Evolutionary conservation across 2,797 vertebrate species (phyloP), one percentile per base, ranked within the genome.

Genomic region (Lepidocolaptes lacrymiger): DNA sequence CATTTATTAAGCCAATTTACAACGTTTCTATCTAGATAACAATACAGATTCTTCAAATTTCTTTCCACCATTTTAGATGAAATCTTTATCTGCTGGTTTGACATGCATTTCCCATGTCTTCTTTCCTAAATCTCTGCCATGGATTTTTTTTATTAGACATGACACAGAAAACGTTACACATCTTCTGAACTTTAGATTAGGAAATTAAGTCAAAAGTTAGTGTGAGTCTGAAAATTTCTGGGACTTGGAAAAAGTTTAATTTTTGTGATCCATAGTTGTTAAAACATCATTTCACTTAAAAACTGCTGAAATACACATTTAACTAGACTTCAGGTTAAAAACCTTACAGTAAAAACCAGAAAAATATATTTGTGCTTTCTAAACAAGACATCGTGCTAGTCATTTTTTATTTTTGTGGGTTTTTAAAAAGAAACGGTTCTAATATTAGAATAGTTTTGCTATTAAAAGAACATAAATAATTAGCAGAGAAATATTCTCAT

Each of bases 1-100:
- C 58, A 81, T 89, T 90, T 92, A 85, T 94, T 94, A 91, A 83
- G 82, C 68, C 79, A 88, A 88, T 92, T 95, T 95, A 61, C 54
- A 68, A 83, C n/a, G 68, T 8, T 72, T 94, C 32, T 78, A 14
- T 81, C 88, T 66, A 49, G 86, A 71, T 86, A 91, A 93, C 86
- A 95, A 77, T 91, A 62, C 4, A 5, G 46, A 88, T 91, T 95
- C 83, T 61, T 96, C 54, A 94, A 56, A 95, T 97, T 94, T 81
- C 95, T 94, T 96, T 96, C 87, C 82, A 92, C 76, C 7, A 1
- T 77, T 90, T 95, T 59, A 79, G 46, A 34, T 48, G 1, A 78
- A 96, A 87, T 59, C 74, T 88, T 83, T 58, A 82, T 92, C 58
- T 91, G 21, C 12, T 79, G 11, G 22, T 95, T 95, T 1, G 27